Conservation (phyloP, 2,113 vertebrate genomes). For the Petrocephalus microphthalmus region DNA sequence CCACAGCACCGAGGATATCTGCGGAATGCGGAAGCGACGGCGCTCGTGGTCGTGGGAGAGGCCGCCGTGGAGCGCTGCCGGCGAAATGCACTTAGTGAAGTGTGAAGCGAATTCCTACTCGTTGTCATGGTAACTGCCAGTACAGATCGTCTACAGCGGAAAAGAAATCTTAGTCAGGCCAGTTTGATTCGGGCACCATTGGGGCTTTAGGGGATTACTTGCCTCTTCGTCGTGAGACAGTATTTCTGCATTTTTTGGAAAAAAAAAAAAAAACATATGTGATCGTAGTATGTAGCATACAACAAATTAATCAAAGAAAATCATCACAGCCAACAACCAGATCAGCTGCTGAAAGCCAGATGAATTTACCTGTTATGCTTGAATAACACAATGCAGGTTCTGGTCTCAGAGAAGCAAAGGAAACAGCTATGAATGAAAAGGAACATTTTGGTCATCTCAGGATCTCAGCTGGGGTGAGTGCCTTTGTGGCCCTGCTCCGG, state of each 20-base stretch:
- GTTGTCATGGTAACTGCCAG: slow-evolving; percentile 73
- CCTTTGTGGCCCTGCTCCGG: neutral
- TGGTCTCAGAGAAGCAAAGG: neutral
- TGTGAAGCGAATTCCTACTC: slow-evolving; percentile 58
- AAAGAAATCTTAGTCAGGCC: slow-evolving; percentile 40
- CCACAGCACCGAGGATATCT: neutral
- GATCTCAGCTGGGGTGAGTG: neutral
- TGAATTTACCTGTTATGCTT: neutral
- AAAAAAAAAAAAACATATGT: neutral
- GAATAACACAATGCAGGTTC: neutral
- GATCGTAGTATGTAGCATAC: neutral
- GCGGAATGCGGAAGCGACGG: neutral
- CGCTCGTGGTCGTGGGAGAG: slow-evolving; percentile 30
- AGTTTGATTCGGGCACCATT: neutral
- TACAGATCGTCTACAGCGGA: slow-evolving; percentile 54
- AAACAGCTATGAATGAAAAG: neutral
- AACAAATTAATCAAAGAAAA: neutral
- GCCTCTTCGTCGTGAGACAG: neutral
- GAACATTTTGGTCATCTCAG: neutral
- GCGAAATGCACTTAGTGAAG: slow-evolving; percentile 55
- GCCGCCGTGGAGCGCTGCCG: slow-evolving; percentile 33
- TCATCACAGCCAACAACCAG: neutral
- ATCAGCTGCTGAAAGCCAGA: neutral
- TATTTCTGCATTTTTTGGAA: neutral
- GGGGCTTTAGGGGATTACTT: neutral